phyloP scores from a whole-genome alignment of 2,797 vertebrate genomes.

The Fundulus diaphanus region DNA sequence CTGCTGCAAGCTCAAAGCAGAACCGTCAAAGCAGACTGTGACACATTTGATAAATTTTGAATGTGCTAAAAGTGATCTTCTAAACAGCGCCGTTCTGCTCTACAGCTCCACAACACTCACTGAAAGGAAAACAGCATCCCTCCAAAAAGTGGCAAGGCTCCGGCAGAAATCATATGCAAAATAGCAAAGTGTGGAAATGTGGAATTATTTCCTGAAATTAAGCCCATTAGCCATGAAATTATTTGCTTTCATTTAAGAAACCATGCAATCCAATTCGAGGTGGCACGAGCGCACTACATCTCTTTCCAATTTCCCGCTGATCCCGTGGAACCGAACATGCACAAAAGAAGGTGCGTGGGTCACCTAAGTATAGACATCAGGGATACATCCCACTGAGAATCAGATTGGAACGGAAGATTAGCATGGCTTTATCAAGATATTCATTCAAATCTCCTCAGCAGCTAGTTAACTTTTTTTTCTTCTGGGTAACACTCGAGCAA shows the following conservation, averaged over 20 bases:
- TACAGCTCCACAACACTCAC: constrained; percentile 52
- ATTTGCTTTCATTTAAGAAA: constrained; percentile 81
- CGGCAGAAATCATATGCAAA: constrained; percentile 72
- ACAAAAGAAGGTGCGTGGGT: constrained; percentile 68
- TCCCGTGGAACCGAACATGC: constrained; percentile 70
- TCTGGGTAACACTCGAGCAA: constrained; percentile 44
- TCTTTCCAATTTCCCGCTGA: constrained; percentile 76
- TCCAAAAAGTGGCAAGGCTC: constrained; percentile 50
- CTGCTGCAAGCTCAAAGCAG: constrained; percentile 28
- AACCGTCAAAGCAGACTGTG: constrained; percentile 46
- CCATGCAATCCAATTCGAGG: constrained; percentile 77
- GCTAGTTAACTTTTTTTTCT: constrained; percentile 19
- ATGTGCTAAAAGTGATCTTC: constrained; percentile 31
- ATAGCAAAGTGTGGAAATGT: constrained; percentile 75
- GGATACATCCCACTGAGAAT: constrained; percentile 69
- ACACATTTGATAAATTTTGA: constrained; percentile 51
- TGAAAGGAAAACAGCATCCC: constrained; percentile 47
- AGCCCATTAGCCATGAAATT: constrained; percentile 81
- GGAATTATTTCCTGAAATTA: constrained; percentile 80
- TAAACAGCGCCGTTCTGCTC: constrained; percentile 19
- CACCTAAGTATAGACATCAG: constrained; percentile 77
- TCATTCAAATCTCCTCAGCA: constrained; percentile 49
- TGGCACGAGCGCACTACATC: constrained; percentile 60
- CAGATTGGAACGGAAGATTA: constrained; percentile 76
- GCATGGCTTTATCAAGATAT: constrained; percentile 65